These are phyloP conservation scores for Rhizoglyphus robini DNA, from an alignment of 1,140 invertebrate species.

Conservation along the genomic window DNA sequence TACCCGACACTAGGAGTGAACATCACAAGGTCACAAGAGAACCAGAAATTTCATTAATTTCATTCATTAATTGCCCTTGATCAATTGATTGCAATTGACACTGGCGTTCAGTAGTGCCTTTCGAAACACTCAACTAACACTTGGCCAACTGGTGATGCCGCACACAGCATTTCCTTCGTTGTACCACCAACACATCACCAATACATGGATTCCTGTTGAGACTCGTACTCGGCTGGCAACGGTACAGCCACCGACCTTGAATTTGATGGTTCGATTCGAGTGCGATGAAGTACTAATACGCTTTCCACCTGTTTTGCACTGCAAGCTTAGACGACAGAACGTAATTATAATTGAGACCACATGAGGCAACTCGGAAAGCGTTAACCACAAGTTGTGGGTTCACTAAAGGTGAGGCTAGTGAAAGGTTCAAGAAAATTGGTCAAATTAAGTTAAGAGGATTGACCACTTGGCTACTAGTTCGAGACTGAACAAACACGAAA, in stretches of 20 bases:
- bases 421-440: neutral
- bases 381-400: neutral
- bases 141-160: neutral
- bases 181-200: too few species aligned
- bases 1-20: neutral
- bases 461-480: too few species aligned
- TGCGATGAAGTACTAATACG: neutral
- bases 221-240: too few species aligned
- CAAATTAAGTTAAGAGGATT: neutral
- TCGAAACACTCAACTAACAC: neutral
- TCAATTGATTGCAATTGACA: too few species aligned
- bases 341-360: neutral
- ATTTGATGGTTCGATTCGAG: neutral
- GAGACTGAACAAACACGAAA: too few species aligned
- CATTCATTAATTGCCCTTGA: too few species aligned
- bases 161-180: too few species aligned
- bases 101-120: too few species aligned
- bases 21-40: slow-evolving; percentile 11
- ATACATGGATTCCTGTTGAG: too few species aligned
- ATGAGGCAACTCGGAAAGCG: neutral
- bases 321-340: neutral
- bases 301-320: slow-evolving; percentile 17
- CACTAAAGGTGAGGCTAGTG: neutral
- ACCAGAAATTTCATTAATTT: neutral
- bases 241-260: too few species aligned